Percentiles rank a stretch among this genome's conserved stretches.
phyloP scores from a whole-genome alignment of 23 tunicate genomes.

The Ciona savignyi region DNA sequence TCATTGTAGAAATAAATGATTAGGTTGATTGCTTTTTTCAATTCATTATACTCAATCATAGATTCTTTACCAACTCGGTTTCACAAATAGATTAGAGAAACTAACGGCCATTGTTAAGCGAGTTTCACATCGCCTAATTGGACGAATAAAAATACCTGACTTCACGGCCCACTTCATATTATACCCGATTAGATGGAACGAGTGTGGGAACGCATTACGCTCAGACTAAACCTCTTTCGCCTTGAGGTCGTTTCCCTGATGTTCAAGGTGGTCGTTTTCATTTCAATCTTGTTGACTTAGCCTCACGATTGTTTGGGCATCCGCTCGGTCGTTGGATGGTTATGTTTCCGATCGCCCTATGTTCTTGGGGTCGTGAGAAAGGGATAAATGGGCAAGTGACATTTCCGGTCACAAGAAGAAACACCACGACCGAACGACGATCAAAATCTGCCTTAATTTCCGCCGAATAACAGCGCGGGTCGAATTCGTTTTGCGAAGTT shows the following conservation, averaged over 20 bases:
- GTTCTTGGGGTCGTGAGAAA: not conserved
- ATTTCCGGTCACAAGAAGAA: too few relatives aligned
- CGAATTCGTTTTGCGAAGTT: not conserved
- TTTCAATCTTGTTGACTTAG: not conserved
- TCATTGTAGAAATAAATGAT: not conserved
- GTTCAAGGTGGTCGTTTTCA: constrained; percentile 1
- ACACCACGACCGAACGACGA: not conserved
- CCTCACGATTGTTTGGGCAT: not conserved
- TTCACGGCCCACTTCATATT: not conserved
- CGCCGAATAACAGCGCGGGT: not conserved
- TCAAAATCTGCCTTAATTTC: not conserved
- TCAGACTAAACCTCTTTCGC: not conserved
- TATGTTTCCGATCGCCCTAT: not conserved
- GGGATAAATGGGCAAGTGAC: too few relatives aligned
- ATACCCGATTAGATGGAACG: not conserved
- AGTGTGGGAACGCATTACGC: not conserved
- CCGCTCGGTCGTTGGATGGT: not conserved
- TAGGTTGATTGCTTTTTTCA: not conserved
- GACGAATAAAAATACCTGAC: not conserved
- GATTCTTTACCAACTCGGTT: not conserved
- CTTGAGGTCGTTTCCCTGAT: not conserved
- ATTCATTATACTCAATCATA: too few relatives aligned
- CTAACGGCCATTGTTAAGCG: not conserved
- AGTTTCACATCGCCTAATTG: not conserved
- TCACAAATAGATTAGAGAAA: not conserved